These are phyloP conservation scores for Vanessa cardui DNA, from an alignment of 2,888 invertebrate genomes.

Conservation along the genomic window DNA sequence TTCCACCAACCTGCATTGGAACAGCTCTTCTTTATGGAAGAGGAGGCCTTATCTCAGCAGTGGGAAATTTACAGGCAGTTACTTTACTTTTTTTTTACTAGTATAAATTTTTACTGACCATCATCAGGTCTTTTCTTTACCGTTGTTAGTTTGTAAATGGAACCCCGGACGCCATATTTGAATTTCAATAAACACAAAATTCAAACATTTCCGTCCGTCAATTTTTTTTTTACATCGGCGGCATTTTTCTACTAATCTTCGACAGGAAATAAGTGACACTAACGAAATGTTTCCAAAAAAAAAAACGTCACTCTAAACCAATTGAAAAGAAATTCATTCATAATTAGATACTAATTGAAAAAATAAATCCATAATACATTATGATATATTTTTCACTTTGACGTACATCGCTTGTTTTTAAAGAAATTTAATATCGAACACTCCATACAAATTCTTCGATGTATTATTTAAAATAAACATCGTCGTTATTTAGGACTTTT, in stretches of 20 bases:
- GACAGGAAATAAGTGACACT: conserved; percentile 15
- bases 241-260: neutral
- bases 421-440: neutral
- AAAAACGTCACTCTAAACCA: conserved; percentile 23
- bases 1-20: no score
- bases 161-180: no score
- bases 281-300: conserved; percentile 3
- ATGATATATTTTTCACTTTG: neutral
- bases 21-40: no score
- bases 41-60: no score
- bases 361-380: conserved; percentile 1
- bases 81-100: no score
- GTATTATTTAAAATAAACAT: neutral
- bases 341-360: conserved; percentile 18
- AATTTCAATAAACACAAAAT: neutral
- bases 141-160: no score
- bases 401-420: neutral
- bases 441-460: neutral
- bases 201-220: neutral
- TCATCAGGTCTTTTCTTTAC: no score
- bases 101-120: no score
- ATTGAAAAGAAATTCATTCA: conserved; percentile 29
- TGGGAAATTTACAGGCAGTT: no score
- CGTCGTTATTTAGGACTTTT: neutral
- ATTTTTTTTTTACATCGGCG: neutral